Evolutionary conservation across 2,888 invertebrate species (phyloP).

Genomic region (Idaea straminata): DNA sequence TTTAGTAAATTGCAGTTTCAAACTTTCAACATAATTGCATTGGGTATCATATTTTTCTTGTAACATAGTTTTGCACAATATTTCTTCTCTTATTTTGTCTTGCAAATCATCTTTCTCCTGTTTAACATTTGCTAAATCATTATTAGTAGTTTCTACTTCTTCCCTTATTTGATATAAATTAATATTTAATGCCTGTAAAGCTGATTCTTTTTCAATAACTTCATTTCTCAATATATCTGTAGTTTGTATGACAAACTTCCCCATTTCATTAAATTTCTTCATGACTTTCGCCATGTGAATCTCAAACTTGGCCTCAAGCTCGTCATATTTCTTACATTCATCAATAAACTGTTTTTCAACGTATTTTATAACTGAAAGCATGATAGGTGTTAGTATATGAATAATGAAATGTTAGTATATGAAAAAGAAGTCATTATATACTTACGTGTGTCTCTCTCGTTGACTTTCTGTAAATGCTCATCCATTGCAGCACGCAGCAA

Average conservation of each 20-base stretch:
- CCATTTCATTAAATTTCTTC: constrained; percentile 40
- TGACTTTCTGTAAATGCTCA: constrained; percentile 28
- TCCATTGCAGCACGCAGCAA: constrained; percentile 34
- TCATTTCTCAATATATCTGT: constrained; percentile 27
- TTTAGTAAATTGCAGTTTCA: constrained; percentile 31
- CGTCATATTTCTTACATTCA: constrained; percentile 38
- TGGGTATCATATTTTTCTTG: constrained; percentile 45
- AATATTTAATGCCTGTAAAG: constrained; percentile 33
- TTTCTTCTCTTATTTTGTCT: constrained; percentile 36
- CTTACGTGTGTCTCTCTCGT: constrained; percentile 40
- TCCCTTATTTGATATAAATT: background rate
- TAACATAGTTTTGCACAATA: constrained; percentile 33
- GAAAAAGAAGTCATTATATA: constrained; percentile 8
- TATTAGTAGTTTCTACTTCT: constrained; percentile 37
- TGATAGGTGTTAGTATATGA: constrained; percentile 1
- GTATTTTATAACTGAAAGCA: constrained; percentile 36
- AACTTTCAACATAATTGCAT: constrained; percentile 32
- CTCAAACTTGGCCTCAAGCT: constrained; percentile 39
- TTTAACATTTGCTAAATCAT: constrained; percentile 27
- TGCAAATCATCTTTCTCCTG: constrained; percentile 32
- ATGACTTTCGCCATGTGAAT: constrained; percentile 40
- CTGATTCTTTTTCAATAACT: constrained; percentile 32
- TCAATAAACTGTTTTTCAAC: constrained; percentile 37
- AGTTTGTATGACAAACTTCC: constrained; percentile 23
- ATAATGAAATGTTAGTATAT: constrained; percentile 5